Percentiles rank a stretch among this genome's conserved stretches.
phyloP scores from a whole-genome alignment of 2,797 vertebrate genomes.

The Anabacerthia variegaticeps region DNA sequence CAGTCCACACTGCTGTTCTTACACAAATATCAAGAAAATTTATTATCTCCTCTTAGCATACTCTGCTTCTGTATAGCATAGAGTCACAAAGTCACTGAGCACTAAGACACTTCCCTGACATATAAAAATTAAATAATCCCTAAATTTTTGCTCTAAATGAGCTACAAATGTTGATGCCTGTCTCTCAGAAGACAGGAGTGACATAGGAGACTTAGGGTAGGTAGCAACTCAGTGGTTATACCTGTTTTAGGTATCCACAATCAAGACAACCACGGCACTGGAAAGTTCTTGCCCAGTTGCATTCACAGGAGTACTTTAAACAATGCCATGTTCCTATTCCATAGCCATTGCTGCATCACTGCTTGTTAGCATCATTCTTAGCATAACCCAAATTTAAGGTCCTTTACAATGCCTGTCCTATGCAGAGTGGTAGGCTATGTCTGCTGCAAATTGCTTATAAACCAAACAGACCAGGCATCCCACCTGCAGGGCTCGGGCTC shows the following conservation, averaged over 20 bases:
- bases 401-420: not conserved
- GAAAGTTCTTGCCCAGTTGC: not conserved
- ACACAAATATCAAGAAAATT: not conserved
- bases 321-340: accelerated
- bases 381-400: not conserved
- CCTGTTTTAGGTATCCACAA: accelerated
- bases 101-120: not conserved
- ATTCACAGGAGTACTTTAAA: not conserved
- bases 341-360: accelerated
- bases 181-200: not conserved
- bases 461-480: not conserved
- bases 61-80: not conserved
- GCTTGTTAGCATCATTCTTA: not conserved
- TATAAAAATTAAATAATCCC: not conserved
- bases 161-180: not conserved
- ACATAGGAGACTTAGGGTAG: not conserved
- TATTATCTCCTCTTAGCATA: not conserved
- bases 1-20: not conserved
- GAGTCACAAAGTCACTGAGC: not conserved
- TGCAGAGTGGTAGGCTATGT: accelerated
- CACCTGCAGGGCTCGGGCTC: not conserved
- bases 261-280: not conserved
- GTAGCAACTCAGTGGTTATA: accelerated
- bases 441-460: not conserved
- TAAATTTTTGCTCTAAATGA: not conserved